Base-by-base conservation (phyloP, 1,140 invertebrate species). In the Pissodes strobi region DNA sequence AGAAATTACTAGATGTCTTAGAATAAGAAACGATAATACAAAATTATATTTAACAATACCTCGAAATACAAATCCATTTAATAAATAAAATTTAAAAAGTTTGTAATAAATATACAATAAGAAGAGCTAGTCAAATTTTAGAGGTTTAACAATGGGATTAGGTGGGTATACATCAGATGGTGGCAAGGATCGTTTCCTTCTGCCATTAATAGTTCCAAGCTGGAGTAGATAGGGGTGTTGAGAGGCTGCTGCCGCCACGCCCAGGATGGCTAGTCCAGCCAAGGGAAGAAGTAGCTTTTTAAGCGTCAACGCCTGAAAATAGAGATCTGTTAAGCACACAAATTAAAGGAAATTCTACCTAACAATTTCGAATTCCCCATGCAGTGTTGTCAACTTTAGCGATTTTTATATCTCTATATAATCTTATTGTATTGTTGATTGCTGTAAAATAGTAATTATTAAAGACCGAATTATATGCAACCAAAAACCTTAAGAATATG, bases 151-250 rank as follows among this genome's bases (percentile, higher is more conserved):
- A 17, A 49, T 22, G 21, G 69, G 68, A 67, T 76, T 74, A 15
- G 45, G n/a, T 8, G 72, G 72, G 58, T 74, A 74, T 17, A 66
- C 27, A 2, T 63, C 25, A 18, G 21, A 5, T 19, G 53, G 64
- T 51, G 25, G 57, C 65, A 52, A 70, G 41, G 30, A 67, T 61
- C 77, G 70, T 19, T 74, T 77, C 45, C 79, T 75, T 34, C 79
- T 76, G n/a, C 80, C 80, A 25, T 77, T 68, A 8, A 91, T 80
- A 2, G 88, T 86, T 45, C 90, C 88, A 23, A 92, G 79, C 72
- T 90, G 90, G 4, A 92, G 76, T 10, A 92, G 81, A 23, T 91
- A 82, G 1, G 90, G 90, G 78, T 91, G 90, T 45, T 85, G 86
- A 30, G 89, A 87, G 30, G 91, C 77, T 2, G 89, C 88, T 17